These are phyloP conservation scores for Malachius bipustulatus DNA, from an alignment of 2,888 invertebrate genomes.

Conservation along the genomic window DNA sequence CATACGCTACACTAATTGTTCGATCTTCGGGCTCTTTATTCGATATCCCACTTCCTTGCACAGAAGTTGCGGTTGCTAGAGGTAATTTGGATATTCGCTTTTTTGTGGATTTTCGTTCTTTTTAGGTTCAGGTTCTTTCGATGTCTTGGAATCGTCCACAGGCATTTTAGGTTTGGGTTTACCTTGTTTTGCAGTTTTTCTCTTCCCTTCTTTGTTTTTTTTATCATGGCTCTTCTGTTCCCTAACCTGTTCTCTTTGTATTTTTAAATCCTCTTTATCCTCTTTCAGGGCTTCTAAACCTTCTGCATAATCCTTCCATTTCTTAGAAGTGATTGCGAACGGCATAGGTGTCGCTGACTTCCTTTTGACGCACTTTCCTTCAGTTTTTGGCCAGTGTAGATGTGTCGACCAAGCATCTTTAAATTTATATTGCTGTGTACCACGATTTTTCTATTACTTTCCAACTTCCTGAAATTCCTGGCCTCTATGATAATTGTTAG, in stretches of 20 bases:
- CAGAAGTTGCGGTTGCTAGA: too few species aligned
- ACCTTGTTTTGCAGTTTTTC: background rate
- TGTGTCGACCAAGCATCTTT: slow-evolving; percentile 1
- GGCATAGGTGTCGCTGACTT: slow-evolving; percentile 2
- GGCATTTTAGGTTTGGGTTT: slow-evolving; percentile 2
- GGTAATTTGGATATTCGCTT: too few species aligned
- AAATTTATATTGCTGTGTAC: background rate
- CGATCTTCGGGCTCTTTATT: too few species aligned
- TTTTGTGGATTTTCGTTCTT: too few species aligned
- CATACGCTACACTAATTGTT: too few species aligned
- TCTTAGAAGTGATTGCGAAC: slow-evolving; percentile 1
- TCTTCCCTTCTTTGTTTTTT: background rate
- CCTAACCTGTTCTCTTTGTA: background rate
- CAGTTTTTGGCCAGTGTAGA: slow-evolving; percentile 3
- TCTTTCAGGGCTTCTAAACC: background rate
- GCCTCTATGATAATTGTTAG: too few species aligned
- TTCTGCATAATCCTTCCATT: slow-evolving; percentile 2
- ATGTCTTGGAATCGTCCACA: slow-evolving; percentile 1
- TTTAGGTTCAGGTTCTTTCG: too few species aligned
- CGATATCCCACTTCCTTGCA: too few species aligned
- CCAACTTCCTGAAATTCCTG: too few species aligned
- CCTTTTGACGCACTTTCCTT: slow-evolving; percentile 1
- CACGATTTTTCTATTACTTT: background rate
- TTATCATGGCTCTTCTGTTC: background rate
- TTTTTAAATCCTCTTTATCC: background rate